These are phyloP conservation scores for Microcebus jonahi DNA, from an alignment of 2,113 vertebrate species.

Conservation along the genomic window DNA sequence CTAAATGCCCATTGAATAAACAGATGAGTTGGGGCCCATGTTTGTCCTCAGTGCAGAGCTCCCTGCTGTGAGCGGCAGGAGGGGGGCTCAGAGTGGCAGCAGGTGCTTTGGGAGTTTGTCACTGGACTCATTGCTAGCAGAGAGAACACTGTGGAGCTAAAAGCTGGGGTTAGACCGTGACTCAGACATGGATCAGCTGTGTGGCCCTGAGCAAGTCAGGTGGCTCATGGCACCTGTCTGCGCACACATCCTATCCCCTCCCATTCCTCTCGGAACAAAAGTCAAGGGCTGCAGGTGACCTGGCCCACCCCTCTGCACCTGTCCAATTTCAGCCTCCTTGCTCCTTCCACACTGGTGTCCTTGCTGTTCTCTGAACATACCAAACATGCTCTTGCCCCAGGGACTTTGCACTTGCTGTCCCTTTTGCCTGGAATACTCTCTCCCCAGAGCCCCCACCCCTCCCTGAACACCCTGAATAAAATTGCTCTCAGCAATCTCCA, in stretches of 20 bases:
- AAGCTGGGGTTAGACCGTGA: not conserved
- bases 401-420: not conserved
- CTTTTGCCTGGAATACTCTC: too few relatives aligned
- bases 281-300: not conserved
- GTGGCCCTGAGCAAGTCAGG: not conserved
- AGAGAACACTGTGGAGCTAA: not conserved
- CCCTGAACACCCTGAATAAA: not conserved
- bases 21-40: not conserved
- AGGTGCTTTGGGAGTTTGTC: not conserved
- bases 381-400: not conserved
- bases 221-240: not conserved
- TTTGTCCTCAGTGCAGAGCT: not conserved
- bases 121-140: not conserved
- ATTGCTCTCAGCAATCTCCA: not conserved
- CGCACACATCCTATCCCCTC: not conserved
- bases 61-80: not conserved
- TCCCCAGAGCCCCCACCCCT: not conserved
- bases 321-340: not conserved
- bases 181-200: not conserved
- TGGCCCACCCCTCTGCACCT: not conserved
- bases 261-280: not conserved
- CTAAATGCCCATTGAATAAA: too few relatives aligned
- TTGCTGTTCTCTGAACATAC: not conserved
- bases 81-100: not conserved
- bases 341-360: not conserved